Evolutionary conservation across 2,113 vertebrate species (phyloP).

Genomic region (Pelodiscus sinensis): DNA sequence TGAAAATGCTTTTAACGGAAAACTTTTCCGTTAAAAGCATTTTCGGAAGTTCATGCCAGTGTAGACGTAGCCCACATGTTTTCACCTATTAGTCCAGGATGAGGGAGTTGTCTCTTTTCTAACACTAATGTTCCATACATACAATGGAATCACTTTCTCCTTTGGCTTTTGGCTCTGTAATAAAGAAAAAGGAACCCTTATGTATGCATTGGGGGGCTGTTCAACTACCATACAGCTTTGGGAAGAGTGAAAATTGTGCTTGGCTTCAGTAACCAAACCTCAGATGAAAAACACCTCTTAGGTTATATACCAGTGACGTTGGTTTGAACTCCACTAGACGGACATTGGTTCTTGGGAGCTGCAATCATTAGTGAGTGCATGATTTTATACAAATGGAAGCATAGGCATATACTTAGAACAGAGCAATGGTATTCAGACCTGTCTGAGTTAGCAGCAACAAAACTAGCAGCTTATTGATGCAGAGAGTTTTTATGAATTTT

Average conservation of each 20-base stretch:
- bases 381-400: background rate
- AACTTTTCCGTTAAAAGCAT: too few species aligned
- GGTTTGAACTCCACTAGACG: background rate
- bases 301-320: background rate
- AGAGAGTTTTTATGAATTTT: background rate
- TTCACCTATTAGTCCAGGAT: background rate
- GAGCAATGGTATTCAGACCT: background rate
- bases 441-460: background rate
- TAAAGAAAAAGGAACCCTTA: background rate
- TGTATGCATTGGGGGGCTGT: background rate
- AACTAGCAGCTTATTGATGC: background rate
- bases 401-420: background rate
- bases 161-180: background rate
- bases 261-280: background rate
- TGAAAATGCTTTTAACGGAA: too few species aligned
- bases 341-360: background rate
- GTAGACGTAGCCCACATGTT: too few species aligned
- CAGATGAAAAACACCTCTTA: background rate
- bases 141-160: background rate
- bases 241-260: background rate
- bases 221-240: background rate
- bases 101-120: background rate
- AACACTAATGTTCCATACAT: background rate
- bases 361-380: background rate
- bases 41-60: too few species aligned